Evolutionary conservation across 2,113 vertebrate species (phyloP), one percentile per base, ranked within the genome.

Genomic region (Saccopteryx leptura): DNA sequence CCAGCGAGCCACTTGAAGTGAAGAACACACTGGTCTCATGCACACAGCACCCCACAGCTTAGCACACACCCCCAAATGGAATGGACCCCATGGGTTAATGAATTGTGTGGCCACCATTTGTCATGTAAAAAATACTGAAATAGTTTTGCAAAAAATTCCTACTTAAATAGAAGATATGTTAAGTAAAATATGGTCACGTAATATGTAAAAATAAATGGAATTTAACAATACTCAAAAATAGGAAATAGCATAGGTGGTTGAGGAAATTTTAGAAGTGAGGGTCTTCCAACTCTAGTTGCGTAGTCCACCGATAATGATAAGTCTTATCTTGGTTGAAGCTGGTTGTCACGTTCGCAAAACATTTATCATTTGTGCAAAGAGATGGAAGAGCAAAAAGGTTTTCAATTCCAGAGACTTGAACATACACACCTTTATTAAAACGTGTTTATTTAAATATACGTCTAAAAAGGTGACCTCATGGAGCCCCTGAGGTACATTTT

Each of bases 131-230:
- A n/a, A 39, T 54, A 80, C 26, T 81, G 15, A 12, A 68, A 31
- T 91, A 58, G 13, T 76, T 94, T 95, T 84, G 56, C 54, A 94
- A 61, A 92, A 33, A 11, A n/a, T 69, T 76, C 26, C 0, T 69
- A 17, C 28, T 80, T 68, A 94, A 75, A 63, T 11, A 28, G 2
- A 88, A 88, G 33, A 39, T 87, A 82, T 65, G 2, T 24, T 75
- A 46, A 61, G 31, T 95, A 50, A 91, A 80, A 58, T 71, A 24
- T 23, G 31, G 31, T 33, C 23, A 0, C 3, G 0, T 81, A 11
- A 52, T 4, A 79, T 23, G 24, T 89, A 72, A 81, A 78, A 71
- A 21, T 18, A n/a, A 68, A 26, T 39, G 18, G 61, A 31, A 63
- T 68, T 33, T 33, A 54, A 56, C 2, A 24, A 12, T 68, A 63